A percentile compares a stretch with the other conserved stretches of the same genome.
phyloP scores from a whole-genome alignment of 2,888 invertebrate species.

The Lasius platythorax region DNA sequence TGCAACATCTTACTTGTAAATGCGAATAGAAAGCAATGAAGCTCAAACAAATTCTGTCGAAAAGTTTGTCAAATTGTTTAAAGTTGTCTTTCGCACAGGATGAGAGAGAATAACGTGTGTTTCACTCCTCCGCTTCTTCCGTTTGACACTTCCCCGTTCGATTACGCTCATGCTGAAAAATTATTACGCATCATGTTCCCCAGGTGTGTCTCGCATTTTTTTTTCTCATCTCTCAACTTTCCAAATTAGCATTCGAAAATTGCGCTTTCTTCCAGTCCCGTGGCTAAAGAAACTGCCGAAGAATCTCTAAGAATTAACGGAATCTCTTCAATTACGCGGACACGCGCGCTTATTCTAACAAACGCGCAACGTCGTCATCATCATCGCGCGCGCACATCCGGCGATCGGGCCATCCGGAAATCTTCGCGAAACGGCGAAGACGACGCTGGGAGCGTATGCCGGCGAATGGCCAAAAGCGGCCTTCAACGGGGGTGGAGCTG shows the following conservation, averaged over 20 bases:
- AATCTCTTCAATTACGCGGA: not conserved
- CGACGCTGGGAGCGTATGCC: conserved; percentile 48
- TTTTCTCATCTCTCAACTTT: not conserved
- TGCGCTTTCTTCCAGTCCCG: not conserved
- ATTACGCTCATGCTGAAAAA: not conserved
- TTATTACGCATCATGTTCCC: not conserved
- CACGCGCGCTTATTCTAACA: not conserved
- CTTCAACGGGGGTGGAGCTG: conserved; percentile 76
- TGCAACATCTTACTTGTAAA: not conserved
- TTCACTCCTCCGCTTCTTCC: not conserved
- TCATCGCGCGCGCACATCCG: not conserved
- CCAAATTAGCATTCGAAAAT: not conserved
- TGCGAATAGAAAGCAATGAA: not conserved
- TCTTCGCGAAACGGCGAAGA: conserved; percentile 48
- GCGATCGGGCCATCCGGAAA: conserved; percentile 2
- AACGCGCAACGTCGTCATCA: not conserved
- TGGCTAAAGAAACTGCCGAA: not conserved
- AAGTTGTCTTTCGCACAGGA: not conserved
- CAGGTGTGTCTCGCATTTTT: not conserved
- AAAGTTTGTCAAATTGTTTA: not conserved
- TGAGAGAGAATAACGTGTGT: not conserved
- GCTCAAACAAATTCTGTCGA: not conserved
- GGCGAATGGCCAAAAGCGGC: conserved; percentile 68
- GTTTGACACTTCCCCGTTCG: not conserved
- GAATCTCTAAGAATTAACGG: not conserved